Evolutionary conservation across 1,140 invertebrate genomes (phyloP), one percentile per base, ranked within the genome.

Genomic region (Solenopsis invicta): DNA sequence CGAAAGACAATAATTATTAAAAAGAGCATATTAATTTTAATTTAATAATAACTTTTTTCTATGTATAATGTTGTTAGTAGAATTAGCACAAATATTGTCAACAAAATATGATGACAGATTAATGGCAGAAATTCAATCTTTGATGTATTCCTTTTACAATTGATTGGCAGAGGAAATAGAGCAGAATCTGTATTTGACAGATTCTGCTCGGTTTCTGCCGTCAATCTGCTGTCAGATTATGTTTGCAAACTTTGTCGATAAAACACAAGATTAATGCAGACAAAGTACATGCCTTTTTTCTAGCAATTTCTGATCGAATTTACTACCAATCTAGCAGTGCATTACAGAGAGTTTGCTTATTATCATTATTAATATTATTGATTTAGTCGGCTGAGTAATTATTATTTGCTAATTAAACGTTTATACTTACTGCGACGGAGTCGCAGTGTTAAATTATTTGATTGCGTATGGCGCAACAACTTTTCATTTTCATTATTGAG

Each of bases 181-280:
- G 18, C 18, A 66, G 62, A 66, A 64, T 34, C 29, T 64, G 61
- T 16, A 29, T n/a, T 9, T 66, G 62, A 66, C 34, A 37, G 62
- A 18, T 66, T 66, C 34, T n/a, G 1, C 9, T 66, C 18, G 21
- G n/a, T 56, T 56, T 56, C 56, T 24, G 56, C 10, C 56, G 56
- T 24, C 56, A 59, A 59, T 64, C 34, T 3, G 4, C 34, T 66
- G 62, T 37, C 18, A 37, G 4, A 66, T 37, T 66, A 66, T 37
- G 10, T 66, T 18, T 10, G 18, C 16, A 18, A 16, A 2, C 62
- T 66, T 18, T 66, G 13, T 37, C 34, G 62, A n/a, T 66, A 66
- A 66, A 66, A 66, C 34, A n/a, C 62, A 66, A n/a, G 8, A 18
- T 66, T 66, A 66, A 66, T 66, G 34, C 34, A 66, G 6, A n/a